A percentile compares a stretch with the other conserved stretches of the same genome.
Conservation (phyloP, 2,113 vertebrate species). For the Osmerus mordax region DNA sequence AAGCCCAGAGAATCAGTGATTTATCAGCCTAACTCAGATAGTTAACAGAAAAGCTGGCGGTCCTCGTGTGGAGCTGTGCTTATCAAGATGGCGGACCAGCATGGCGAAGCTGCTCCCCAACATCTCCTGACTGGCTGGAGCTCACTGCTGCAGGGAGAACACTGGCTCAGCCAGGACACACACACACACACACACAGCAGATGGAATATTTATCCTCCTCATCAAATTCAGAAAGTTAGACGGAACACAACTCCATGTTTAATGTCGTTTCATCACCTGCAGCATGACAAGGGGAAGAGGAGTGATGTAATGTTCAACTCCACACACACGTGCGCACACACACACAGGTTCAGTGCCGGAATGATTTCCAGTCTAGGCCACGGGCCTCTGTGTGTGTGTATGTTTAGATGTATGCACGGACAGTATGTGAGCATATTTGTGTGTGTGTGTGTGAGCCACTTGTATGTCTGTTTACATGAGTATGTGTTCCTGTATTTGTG, state of each 20-base stretch:
- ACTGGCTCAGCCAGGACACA: slow-evolving; percentile 61
- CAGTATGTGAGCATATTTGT: slow-evolving; percentile 6
- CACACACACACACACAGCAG: slow-evolving; percentile 39
- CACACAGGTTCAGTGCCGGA: neutral
- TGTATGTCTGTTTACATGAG: slow-evolving; percentile 16
- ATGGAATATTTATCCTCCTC: slow-evolving; percentile 71
- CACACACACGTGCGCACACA: slow-evolving; percentile 9
- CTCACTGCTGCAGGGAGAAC: slow-evolving; percentile 67
- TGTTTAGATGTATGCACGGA: slow-evolving; percentile 7
- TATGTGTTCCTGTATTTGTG: slow-evolving; percentile 15
- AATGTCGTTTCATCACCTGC: slow-evolving; percentile 54
- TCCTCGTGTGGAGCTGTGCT: slow-evolving; percentile 16
- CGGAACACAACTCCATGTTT: slow-evolving; percentile 55
- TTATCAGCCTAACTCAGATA: neutral
- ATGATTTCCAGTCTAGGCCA: slow-evolving; percentile 3
- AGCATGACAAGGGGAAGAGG: slow-evolving; percentile 31
- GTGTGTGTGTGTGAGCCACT: slow-evolving; percentile 19
- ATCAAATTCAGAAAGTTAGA: slow-evolving; percentile 69
- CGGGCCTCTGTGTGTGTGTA: slow-evolving; percentile 14
- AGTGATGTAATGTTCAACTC: neutral
- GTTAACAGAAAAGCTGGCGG: neutral
- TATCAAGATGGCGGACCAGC: slow-evolving; percentile 59
- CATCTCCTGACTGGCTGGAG: slow-evolving; percentile 53
- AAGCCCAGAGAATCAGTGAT: slow-evolving; percentile 1
- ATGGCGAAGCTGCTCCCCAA: slow-evolving; percentile 59